Evolutionary conservation across 2,797 vertebrate species (phyloP).

Genomic region (Epinephelus malabaricus): DNA sequence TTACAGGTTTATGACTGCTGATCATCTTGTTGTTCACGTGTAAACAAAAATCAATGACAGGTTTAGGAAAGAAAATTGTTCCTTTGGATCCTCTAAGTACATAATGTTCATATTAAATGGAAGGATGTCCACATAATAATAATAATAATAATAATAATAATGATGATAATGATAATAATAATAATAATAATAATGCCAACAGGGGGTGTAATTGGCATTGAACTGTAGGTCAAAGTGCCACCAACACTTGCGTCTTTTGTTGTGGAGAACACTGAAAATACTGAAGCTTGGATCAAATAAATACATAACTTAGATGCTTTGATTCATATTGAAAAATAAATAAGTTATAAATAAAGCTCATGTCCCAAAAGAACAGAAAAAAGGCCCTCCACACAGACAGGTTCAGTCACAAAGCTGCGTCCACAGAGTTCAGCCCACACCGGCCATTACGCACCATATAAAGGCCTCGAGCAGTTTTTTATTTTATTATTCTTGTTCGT

Average conservation of each 20-base stretch:
- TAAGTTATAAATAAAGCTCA: constrained; percentile 83
- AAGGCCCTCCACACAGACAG: constrained; percentile 59
- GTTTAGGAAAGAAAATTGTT: constrained; percentile 38
- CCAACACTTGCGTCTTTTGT: constrained; percentile 46
- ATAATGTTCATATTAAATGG: constrained; percentile 44
- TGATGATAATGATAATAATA: constrained; percentile 68
- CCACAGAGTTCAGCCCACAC: constrained; percentile 51
- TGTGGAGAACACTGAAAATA: constrained; percentile 63
- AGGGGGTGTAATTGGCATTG: constrained; percentile 51
- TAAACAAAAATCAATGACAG: constrained; percentile 44
- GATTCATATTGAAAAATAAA: constrained; percentile 80
- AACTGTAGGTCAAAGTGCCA: constrained; percentile 66
- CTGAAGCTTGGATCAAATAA: constrained; percentile 77
- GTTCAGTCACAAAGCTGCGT: constrained; percentile 49
- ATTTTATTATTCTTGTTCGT: constrained; percentile 23
- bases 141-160: constrained; percentile 65
- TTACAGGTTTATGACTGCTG: constrained; percentile 78
- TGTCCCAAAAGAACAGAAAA: constrained; percentile 57
- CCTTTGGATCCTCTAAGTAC: constrained; percentile 55
- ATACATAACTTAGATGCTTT: constrained; percentile 80
- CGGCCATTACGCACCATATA: constrained; percentile 42
- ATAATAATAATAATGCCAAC: constrained; percentile 67
- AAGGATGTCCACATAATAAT: constrained; percentile 24
- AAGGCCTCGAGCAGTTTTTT: constrained; percentile 42
- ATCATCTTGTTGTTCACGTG: constrained; percentile 35